Conservation (phyloP, 2,888 invertebrate genomes). For the Drosophila prostipennis region DNA sequence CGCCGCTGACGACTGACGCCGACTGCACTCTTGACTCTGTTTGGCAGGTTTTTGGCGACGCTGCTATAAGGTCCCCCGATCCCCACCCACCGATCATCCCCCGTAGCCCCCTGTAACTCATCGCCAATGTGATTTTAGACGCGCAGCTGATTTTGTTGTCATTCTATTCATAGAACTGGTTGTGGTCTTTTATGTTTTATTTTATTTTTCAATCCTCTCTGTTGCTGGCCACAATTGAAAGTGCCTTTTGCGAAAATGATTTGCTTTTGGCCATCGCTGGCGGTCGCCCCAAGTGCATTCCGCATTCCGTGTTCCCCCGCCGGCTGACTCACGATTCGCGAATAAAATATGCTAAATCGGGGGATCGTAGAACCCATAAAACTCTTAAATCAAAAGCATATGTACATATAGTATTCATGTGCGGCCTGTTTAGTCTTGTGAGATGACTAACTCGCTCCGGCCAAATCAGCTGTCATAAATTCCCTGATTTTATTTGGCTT, state of each 20-base stretch:
- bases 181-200: conserved; percentile 25
- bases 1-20: conserved; percentile 28
- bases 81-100: conserved; percentile 4
- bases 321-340: conserved; percentile 46
- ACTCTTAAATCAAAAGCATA: conserved; percentile 14
- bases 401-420: not conserved
- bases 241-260: conserved; percentile 35
- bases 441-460: conserved; percentile 58
- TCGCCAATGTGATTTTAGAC: conserved; percentile 58
- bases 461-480: conserved; percentile 56
- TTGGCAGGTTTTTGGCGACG: conserved; percentile 57
- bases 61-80: conserved; percentile 12
- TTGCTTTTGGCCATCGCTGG: conserved; percentile 44
- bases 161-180: conserved; percentile 61
- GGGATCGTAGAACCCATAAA: not conserved
- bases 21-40: conserved; percentile 69
- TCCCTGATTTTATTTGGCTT: conserved; percentile 57
- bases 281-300: conserved; percentile 35
- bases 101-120: not conserved
- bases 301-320: conserved; percentile 27
- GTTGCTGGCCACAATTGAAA: conserved; percentile 40
- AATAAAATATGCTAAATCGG: conserved; percentile 23
- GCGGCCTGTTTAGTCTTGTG: conserved; percentile 47
- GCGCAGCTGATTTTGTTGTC: conserved; percentile 79
- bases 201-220: not conserved